Conservation (phyloP, 2,797 vertebrate species). For the Decapterus maruadsi region DNA sequence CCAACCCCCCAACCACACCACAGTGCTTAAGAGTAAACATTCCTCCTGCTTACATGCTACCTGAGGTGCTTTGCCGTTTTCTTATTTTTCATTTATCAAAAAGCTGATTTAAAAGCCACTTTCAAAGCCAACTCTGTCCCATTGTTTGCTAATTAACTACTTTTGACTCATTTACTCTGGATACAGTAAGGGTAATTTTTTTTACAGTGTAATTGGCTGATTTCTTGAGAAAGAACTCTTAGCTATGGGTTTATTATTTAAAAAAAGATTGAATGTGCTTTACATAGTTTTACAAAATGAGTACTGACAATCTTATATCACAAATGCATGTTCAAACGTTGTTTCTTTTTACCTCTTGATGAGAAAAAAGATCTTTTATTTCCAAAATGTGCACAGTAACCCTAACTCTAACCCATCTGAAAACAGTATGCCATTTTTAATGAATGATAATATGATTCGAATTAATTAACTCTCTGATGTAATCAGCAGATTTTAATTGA, state of each 20-base stretch:
- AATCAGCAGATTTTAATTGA: too few relatives aligned
- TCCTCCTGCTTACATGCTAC: slow-evolving; percentile 49
- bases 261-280: slow-evolving; percentile 1
- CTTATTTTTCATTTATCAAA: slow-evolving; percentile 29
- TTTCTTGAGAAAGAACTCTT: background rate
- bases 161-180: background rate
- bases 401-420: too few relatives aligned
- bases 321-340: too few relatives aligned
- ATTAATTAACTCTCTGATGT: too few relatives aligned
- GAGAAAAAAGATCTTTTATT: background rate
- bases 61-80: slow-evolving; percentile 32
- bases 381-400: too few relatives aligned
- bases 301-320: too few relatives aligned
- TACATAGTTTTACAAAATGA: too few relatives aligned
- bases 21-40: slow-evolving; percentile 34
- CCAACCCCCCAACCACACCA: slow-evolving; percentile 24
- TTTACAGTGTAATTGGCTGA: background rate
- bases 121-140: slow-evolving; percentile 7
- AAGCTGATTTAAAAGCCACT: background rate
- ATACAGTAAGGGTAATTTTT: background rate
- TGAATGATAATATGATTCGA: too few relatives aligned
- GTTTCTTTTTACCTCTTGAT: background rate
- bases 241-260: background rate
- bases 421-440: too few relatives aligned
- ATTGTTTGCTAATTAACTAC: background rate